phyloP scores from a whole-genome alignment of 1,140 invertebrate genomes.

The Bactericera cockerelli region DNA sequence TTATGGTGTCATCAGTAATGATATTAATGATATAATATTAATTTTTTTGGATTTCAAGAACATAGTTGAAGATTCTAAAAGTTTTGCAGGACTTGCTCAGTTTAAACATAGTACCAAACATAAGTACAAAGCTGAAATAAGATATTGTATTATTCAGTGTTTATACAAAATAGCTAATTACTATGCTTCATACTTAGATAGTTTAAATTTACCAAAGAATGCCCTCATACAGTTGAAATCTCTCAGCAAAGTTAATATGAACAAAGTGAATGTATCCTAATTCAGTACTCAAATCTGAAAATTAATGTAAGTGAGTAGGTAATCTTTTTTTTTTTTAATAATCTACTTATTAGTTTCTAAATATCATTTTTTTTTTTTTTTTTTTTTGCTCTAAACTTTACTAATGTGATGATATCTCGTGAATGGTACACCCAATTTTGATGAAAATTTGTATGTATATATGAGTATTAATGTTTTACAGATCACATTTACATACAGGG shows the following conservation, averaged over 20 bases:
- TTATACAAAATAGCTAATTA: neutral
- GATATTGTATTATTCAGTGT: neutral
- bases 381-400: too few species aligned
- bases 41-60: neutral
- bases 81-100: neutral
- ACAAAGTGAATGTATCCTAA: too few species aligned
- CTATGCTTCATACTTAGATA: neutral
- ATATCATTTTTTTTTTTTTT: too few species aligned
- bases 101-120: neutral
- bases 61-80: neutral
- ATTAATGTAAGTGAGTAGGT: too few species aligned
- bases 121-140: neutral
- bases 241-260: neutral
- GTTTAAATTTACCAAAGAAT: conserved; percentile 3
- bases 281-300: too few species aligned
- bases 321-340: too few species aligned
- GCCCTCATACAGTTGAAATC: neutral
- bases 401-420: too few species aligned
- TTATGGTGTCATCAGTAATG: neutral
- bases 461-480: too few species aligned
- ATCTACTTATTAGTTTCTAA: too few species aligned
- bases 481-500: too few species aligned
- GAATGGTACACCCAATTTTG: too few species aligned
- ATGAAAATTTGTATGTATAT: too few species aligned
- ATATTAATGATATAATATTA: neutral